A percentile compares a stretch with the other conserved stretches of the same genome.
These are phyloP conservation scores for Poeciliopsis retropinna DNA, from an alignment of 2,113 vertebrate species.

Conservation along the genomic window DNA sequence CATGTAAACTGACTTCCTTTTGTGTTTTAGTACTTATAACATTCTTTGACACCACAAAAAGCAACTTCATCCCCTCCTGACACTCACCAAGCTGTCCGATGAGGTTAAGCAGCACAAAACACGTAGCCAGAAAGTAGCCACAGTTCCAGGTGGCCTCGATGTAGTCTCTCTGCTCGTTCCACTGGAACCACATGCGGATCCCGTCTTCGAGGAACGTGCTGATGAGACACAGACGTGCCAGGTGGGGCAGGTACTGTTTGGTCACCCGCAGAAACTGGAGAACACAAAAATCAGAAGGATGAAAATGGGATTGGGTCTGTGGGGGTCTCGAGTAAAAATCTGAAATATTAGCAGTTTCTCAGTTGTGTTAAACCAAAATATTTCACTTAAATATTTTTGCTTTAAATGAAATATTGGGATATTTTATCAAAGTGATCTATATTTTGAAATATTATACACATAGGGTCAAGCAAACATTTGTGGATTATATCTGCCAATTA, in stretches of 20 bases:
- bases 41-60: no score
- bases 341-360: not conserved
- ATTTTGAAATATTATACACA: not conserved
- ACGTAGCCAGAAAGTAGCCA: slow-evolving; percentile 92
- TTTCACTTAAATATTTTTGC: not conserved
- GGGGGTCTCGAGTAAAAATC: not conserved
- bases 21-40: not conserved
- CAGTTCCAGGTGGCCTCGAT: slow-evolving; percentile 95
- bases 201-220: slow-evolving; percentile 98
- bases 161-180: slow-evolving; percentile 96
- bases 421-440: not conserved
- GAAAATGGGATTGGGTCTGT: not conserved
- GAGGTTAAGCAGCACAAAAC: slow-evolving; percentile 94
- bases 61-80: not conserved
- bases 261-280: slow-evolving; percentile 93
- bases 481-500: not conserved
- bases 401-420: not conserved
- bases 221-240: slow-evolving; percentile 95
- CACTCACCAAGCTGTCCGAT: slow-evolving; percentile 92
- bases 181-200: slow-evolving; percentile 99
- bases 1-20: not conserved
- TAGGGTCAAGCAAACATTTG: not conserved
- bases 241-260: slow-evolving; percentile 96
- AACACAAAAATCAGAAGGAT: not conserved
- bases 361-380: not conserved